Evolutionary conservation across 2,888 invertebrate genomes (phyloP).

Genomic region (Nemapogon koenigi): DNA sequence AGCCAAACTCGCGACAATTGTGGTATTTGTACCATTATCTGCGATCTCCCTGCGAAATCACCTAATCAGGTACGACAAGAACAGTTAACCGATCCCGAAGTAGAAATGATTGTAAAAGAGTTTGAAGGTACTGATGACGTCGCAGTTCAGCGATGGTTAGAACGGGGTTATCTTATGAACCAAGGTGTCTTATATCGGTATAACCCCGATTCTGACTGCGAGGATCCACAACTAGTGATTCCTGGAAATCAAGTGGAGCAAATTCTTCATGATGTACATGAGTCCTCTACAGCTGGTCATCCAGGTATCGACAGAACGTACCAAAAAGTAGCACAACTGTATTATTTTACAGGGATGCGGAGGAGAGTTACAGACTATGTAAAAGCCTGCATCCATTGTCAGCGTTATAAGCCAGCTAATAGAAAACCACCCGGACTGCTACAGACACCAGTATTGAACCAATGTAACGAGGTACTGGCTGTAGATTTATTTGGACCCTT

Average conservation of each 20-base stretch:
- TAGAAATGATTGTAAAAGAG: slow-evolving; percentile 4
- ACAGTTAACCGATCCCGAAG: slow-evolving; percentile 4
- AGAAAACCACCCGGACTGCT: slow-evolving; percentile 2
- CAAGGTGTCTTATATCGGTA: slow-evolving; percentile 6
- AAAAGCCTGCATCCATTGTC: neutral
- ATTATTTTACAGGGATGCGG: slow-evolving; percentile 2
- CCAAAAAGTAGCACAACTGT: neutral
- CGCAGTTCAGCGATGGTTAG: slow-evolving; percentile 6
- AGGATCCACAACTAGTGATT: slow-evolving; percentile 7
- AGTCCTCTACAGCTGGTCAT: neutral
- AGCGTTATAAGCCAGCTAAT: neutral
- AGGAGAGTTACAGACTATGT: neutral
- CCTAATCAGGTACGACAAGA: neutral
- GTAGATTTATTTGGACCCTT: slow-evolving; percentile 12
- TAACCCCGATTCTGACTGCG: slow-evolving; percentile 5
- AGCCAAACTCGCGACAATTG: neutral
- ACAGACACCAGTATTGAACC: neutral
- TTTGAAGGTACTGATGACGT: slow-evolving; percentile 6
- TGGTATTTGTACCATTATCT: slow-evolving; percentile 3
- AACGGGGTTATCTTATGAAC: slow-evolving; percentile 5
- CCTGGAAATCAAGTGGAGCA: neutral
- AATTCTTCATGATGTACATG: slow-evolving; percentile 1
- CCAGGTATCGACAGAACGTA: slow-evolving; percentile 1
- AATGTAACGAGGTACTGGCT: slow-evolving; percentile 1
- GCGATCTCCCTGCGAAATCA: neutral